A percentile compares a stretch with the other conserved stretches of the same genome.
These are phyloP conservation scores for Cynopterus brachyotis DNA, from an alignment of 2,113 vertebrate species.

Conservation along the genomic window DNA sequence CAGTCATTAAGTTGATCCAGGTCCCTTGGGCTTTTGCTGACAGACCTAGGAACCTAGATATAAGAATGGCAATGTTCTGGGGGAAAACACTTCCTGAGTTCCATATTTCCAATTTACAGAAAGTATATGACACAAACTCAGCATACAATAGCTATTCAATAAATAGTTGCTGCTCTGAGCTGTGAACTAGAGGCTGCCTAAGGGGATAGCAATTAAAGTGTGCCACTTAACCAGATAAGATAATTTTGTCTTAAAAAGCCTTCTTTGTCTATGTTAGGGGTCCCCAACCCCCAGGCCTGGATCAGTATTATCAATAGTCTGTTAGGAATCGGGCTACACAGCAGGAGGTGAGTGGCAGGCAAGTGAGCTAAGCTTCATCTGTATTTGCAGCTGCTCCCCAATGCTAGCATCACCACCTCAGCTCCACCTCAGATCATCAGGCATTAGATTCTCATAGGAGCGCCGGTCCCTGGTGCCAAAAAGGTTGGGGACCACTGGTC, in stretches of 20 bases:
- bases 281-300: too few relatives aligned
- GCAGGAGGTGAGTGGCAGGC: too few relatives aligned
- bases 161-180: not conserved
- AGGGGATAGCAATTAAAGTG: not conserved
- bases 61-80: not conserved
- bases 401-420: too few relatives aligned
- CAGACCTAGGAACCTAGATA: not conserved
- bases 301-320: too few relatives aligned
- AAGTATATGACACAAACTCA: not conserved
- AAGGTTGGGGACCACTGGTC: too few relatives aligned
- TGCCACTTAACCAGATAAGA: not conserved
- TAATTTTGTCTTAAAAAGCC: not conserved
- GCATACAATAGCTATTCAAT: not conserved
- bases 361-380: too few relatives aligned
- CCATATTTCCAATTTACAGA: not conserved
- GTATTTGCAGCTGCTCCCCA: too few relatives aligned
- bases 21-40: not conserved
- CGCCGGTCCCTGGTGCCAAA: too few relatives aligned
- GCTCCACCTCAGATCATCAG: too few relatives aligned
- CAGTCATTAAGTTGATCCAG: not conserved
- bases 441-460: too few relatives aligned
- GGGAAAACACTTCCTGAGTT: not conserved
- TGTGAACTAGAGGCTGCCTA: not conserved
- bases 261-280: not conserved
- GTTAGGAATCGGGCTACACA: too few relatives aligned